Base-by-base conservation (phyloP, 2,113 vertebrate species). In the Cavia aperea region DNA sequence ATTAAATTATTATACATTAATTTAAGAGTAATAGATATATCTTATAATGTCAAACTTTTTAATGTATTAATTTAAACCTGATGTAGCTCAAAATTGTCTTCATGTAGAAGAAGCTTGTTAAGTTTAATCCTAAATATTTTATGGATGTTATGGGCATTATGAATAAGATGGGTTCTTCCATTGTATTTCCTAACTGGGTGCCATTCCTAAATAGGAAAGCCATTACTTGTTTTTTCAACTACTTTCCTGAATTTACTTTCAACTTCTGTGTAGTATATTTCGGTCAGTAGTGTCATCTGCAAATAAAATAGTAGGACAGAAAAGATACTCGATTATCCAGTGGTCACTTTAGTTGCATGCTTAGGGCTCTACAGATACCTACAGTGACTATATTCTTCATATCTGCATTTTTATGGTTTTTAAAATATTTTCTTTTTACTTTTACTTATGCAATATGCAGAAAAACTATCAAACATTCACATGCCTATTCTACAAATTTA, bases 51-150 rank as follows among this genome's bases (percentile, higher is more conserved):
- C 24, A 84, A 51, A 54, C 4, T 73, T 84, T 66, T 58, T 51
- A 82, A 65, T 43, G 43, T 31, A 89, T 49, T 36, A 82, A 60
- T 65, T 82, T 23, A 65, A 33, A 18, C 11, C 43, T 77, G 23
- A 86, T 78, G 46, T 78, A 26, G 36, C 82, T 43, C 56, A 70
- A 63, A 26, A 12, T 63, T 65, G 16, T 86, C 23, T 94, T 73
- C 14, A 51, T 72, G 16, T 23, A 88, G 54, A 66, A 95, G 94
- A 87, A 89, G 24, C 39, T n/a, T 24, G 3, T 51, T 90, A 85
- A 72, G 2, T 86, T 77, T 89, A 86, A 77, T 84, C n/a, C n/a
- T 95, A 89, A 88, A 86, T 75, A 46, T 83, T 75, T 66, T 39
- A 36, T 49, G 26, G n/a, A 43, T 85, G 85, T 88, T 81, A 23